These are phyloP conservation scores for Psettodes erumei DNA, from an alignment of 2,113 vertebrate species.

Conservation along the genomic window DNA sequence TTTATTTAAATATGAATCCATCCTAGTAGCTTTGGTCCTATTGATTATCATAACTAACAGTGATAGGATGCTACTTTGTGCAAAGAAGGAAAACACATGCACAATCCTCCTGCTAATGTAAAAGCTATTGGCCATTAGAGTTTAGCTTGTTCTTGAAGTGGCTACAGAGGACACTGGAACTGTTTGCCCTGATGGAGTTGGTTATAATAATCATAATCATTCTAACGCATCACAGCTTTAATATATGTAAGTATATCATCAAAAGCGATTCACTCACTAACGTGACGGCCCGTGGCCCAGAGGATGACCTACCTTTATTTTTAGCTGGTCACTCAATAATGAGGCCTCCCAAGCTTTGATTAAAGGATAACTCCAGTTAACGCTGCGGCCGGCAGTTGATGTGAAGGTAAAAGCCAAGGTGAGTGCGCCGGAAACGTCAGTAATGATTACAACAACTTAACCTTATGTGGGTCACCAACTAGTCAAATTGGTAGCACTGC, in stretches of 20 bases:
- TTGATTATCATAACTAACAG: neutral
- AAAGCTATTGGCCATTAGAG: constrained; percentile 18
- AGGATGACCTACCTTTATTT: neutral
- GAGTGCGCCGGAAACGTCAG: neutral
- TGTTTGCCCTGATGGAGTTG: constrained; percentile 25
- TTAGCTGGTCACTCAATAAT: neutral
- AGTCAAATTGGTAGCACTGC: neutral
- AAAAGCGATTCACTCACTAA: constrained; percentile 38
- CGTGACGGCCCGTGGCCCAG: neutral
- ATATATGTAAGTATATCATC: constrained; percentile 46
- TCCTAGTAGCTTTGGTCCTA: neutral
- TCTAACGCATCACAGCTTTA: constrained; percentile 8
- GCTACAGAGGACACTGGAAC: constrained; percentile 29
- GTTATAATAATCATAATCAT: constrained; percentile 41
- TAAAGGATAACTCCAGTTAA: neutral
- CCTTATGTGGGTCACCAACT: neutral
- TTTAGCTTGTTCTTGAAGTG: constrained; percentile 4
- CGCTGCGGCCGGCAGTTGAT: neutral
- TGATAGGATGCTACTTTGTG: neutral
- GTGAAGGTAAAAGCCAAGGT: neutral
- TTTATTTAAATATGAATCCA: neutral
- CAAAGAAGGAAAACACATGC: neutral
- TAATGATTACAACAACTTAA: neutral
- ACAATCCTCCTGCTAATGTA: constrained; percentile 16
- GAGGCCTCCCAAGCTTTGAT: neutral